These are phyloP conservation scores for Drepanosiphum platanoidis DNA, from an alignment of 2,888 invertebrate species.

Conservation along the genomic window DNA sequence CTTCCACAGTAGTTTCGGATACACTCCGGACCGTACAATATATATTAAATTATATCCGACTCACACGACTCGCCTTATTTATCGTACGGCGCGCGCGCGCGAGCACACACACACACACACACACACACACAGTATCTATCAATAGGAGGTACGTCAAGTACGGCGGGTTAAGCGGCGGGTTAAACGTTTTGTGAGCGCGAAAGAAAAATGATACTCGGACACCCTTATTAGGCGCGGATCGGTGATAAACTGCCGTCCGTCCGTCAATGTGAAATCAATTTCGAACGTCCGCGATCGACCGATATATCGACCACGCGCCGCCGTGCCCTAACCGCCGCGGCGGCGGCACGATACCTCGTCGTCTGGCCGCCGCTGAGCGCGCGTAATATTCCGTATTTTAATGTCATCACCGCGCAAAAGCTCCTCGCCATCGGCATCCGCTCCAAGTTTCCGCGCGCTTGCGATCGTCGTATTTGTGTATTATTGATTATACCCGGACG, in stretches of 20 bases:
- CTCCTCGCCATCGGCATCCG: too few species aligned
- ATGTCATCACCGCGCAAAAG: too few species aligned
- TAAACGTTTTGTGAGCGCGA: slow-evolving; percentile 35
- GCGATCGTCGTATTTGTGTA: not conserved
- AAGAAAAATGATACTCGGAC: slow-evolving; percentile 45
- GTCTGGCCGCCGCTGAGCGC: too few species aligned
- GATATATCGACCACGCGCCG: slow-evolving; percentile 31
- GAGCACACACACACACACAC: too few species aligned
- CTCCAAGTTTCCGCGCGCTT: not conserved
- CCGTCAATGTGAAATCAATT: slow-evolving; percentile 58
- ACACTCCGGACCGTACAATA: not conserved
- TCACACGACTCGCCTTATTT: not conserved
- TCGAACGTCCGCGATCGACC: slow-evolving; percentile 26
- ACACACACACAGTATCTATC: not conserved
- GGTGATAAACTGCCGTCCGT: slow-evolving; percentile 42
- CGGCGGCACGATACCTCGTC: not conserved
- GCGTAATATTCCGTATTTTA: not conserved
- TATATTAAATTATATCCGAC: not conserved
- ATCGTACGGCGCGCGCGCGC: not conserved
- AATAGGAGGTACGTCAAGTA: not conserved
- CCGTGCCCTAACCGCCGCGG: not conserved
- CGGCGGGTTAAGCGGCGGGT: slow-evolving; percentile 31
- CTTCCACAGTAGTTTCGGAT: slow-evolving; percentile 2
- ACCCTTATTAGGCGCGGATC: slow-evolving; percentile 46
- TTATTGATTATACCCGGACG: not conserved